Conservation (phyloP, 2,888 invertebrate species). For the Drosophila engyochracea region DNA sequence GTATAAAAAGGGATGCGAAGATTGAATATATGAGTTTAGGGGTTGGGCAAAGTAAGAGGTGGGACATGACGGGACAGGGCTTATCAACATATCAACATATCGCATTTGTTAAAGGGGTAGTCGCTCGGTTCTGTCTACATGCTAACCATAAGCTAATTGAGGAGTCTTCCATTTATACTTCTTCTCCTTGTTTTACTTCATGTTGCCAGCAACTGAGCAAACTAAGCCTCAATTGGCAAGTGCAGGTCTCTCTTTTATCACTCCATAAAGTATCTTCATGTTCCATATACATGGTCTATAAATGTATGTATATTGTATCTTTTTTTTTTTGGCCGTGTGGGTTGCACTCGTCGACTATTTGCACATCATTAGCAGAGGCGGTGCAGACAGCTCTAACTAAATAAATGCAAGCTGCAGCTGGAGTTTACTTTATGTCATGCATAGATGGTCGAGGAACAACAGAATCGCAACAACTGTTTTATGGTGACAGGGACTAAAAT, state of each 20-base stretch:
- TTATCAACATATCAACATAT: constrained; percentile 36
- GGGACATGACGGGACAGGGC: constrained; percentile 17
- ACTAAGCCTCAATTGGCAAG: constrained; percentile 45
- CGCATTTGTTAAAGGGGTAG: constrained; percentile 41
- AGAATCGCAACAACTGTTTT: neutral
- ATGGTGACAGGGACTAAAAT: neutral
- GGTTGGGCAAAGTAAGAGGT: neutral
- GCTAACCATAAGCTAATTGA: constrained; percentile 66
- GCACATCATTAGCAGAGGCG: constrained; percentile 69
- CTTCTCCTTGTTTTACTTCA: constrained; percentile 1
- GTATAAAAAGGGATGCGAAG: constrained; percentile 11
- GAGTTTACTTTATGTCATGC: constrained; percentile 34
- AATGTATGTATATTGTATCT: constrained; percentile 2
- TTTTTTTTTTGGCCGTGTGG: constrained; percentile 33
- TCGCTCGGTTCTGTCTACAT: constrained; percentile 10
- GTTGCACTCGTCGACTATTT: constrained; percentile 53
- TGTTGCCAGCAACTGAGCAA: constrained; percentile 41
- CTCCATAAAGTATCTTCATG: constrained; percentile 8
- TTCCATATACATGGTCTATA: neutral
- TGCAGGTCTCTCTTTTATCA: constrained; percentile 23
- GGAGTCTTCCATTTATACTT: constrained; percentile 41
- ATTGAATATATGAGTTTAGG: constrained; percentile 13
- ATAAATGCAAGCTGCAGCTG: constrained; percentile 38
- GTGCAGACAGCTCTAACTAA: constrained; percentile 37
- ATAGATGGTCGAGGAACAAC: constrained; percentile 13